Evolutionary conservation across 1,140 invertebrate genomes (phyloP).

Genomic region (Dinoponera quadriceps): DNA sequence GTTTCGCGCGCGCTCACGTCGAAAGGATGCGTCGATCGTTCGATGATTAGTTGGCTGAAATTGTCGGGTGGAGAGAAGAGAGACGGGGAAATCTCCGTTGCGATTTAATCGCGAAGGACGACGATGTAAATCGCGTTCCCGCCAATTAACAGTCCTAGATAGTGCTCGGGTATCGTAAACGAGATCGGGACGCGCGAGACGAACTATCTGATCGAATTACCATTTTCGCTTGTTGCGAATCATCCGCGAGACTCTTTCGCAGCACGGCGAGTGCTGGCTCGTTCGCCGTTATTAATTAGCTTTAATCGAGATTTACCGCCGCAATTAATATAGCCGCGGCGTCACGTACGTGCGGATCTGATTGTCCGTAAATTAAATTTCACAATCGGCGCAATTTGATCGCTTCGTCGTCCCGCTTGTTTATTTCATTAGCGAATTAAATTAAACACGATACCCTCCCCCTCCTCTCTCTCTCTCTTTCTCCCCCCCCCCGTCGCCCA

Average conservation of each 20-base stretch:
- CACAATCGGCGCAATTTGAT: constrained; percentile 11
- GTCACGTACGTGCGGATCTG: background rate
- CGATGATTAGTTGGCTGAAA: background rate
- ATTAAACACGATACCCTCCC: background rate
- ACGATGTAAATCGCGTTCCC: background rate
- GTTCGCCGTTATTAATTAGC: constrained; percentile 9
- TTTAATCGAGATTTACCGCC: background rate
- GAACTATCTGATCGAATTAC: constrained; percentile 1
- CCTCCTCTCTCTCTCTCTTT: no score
- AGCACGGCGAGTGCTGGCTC: background rate
- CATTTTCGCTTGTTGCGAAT: background rate
- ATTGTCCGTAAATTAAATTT: constrained; percentile 31
- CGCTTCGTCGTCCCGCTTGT: background rate
- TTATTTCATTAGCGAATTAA: constrained; percentile 43
- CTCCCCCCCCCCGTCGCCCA: no score
- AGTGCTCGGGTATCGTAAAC: background rate
- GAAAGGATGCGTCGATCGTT: background rate
- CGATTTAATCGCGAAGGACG: constrained; percentile 1
- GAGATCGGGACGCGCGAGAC: background rate
- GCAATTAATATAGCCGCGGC: constrained; percentile 15
- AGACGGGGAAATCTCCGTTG: background rate
- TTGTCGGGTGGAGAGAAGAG: background rate
- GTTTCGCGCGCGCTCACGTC: background rate
- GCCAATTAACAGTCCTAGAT: constrained; percentile 10
- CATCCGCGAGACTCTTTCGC: background rate